Base-by-base conservation (phyloP, 2,888 invertebrate species). In the Chymomyza amoena region DNA sequence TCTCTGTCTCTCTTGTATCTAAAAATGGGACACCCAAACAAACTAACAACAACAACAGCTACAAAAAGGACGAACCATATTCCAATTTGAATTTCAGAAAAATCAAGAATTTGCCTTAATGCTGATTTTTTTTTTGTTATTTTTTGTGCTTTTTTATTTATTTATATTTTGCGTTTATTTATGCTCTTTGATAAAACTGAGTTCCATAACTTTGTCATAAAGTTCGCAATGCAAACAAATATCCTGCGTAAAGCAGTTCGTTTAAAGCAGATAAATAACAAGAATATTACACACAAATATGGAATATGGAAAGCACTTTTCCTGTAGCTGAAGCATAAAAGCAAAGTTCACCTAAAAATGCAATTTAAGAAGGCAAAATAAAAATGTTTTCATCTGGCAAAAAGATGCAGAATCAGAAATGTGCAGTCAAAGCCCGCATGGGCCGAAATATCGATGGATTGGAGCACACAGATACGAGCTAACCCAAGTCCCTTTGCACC, bases 21-120 rank as follows among this genome's bases (percentile, higher is more conserved):
- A 32, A 45, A 45, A 45, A 45, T 45, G 39, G 39, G 13, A 13
- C 39, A 45, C 39, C 39, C 39, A 13, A 45, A 45, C 39, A 13
- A 45, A 45, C 39, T 45, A 65, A 71, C 63, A 72, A 65, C 62
- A 67, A 66, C 56, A 70, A 57, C 25, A 18, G n/a, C n/a, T 28
- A 25, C 16, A 51, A 60, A 68, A 6, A 68, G 16, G 56, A 56
- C 20, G 7, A 36, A n/a, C 9, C 7, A 25, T 25, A 59, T 39
- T 59, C 10, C 45, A 64, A 68, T 65, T 64, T 66, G 51, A 57
- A 59, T 69, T 78, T 70, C 36, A 16, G 51, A 32, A 15, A 75
- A 69, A 51, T 72, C 70, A 66, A 45, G 71, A 51, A 65, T 68
- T 69, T 66, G 69, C 60, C 54, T 39, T 70, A 70, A 56, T 56